Percentiles rank a stretch among this genome's conserved stretches.
Evolutionary conservation across 2,113 vertebrate genomes (phyloP).

Genomic region (Monarcha castaneiventris): DNA sequence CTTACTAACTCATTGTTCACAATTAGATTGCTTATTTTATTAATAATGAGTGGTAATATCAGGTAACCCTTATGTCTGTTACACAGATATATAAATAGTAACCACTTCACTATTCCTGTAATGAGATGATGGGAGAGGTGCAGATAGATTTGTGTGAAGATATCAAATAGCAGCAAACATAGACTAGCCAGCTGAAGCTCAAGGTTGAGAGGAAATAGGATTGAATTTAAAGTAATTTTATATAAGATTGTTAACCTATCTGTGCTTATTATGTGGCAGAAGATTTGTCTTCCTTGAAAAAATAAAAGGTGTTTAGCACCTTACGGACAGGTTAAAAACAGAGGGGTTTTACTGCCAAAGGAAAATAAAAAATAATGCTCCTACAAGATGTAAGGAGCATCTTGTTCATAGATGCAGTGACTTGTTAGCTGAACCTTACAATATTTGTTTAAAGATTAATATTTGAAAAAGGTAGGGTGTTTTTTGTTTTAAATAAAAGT

Average conservation of each 20-base stretch:
- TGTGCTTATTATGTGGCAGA: background rate
- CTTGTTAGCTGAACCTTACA: background rate
- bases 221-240: background rate
- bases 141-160: background rate
- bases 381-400: background rate
- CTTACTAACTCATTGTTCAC: background rate
- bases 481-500: background rate
- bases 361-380: background rate
- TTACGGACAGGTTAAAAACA: background rate
- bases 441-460: background rate
- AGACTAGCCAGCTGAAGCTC: background rate
- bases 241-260: background rate
- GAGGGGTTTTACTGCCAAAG: background rate
- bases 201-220: background rate
- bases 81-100: background rate
- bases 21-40: background rate
- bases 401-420: background rate
- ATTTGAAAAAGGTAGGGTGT: background rate
- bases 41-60: background rate
- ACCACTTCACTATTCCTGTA: background rate
- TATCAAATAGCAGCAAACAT: background rate
- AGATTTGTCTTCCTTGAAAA: background rate
- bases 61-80: background rate
- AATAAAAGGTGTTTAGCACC: background rate
- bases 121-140: background rate